phyloP scores from a whole-genome alignment of 2,113 vertebrate genomes.

The Pantherophis guttatus region DNA sequence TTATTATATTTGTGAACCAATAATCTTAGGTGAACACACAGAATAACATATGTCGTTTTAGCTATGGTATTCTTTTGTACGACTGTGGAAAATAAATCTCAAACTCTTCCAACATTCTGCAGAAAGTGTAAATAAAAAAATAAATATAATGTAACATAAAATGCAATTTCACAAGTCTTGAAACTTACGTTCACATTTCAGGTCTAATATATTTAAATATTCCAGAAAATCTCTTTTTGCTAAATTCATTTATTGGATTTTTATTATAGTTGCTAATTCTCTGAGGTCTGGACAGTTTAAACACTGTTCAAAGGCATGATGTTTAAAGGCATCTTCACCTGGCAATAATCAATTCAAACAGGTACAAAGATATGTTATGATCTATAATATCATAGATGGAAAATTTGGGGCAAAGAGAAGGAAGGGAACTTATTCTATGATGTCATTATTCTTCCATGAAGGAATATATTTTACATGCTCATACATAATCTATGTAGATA shows the following conservation, averaged over 20 bases:
- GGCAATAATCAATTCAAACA: background rate
- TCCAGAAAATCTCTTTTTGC: background rate
- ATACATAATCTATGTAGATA: background rate
- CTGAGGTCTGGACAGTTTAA: background rate
- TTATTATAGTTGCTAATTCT: background rate
- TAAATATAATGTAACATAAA: fast-evolving
- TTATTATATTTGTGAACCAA: conserved; percentile 48
- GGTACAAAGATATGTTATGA: background rate
- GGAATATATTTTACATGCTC: background rate
- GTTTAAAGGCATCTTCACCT: background rate
- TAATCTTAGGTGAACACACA: conserved; percentile 41
- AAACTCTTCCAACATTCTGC: background rate
- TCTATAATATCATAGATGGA: background rate
- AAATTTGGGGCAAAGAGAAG: background rate
- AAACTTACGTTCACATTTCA: conserved; percentile 7
- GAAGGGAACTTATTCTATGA: background rate
- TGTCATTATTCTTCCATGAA: background rate
- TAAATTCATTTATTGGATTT: background rate
- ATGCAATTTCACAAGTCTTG: conserved; percentile 15
- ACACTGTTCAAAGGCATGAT: background rate
- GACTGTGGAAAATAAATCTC: conserved; percentile 26
- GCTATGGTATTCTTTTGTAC: conserved; percentile 9
- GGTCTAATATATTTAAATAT: background rate
- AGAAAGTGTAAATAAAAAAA: conserved; percentile 6
- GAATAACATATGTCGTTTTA: conserved; percentile 34